phyloP scores from a whole-genome alignment of 2,113 vertebrate genomes.

The Lethenteron reissneri region DNA sequence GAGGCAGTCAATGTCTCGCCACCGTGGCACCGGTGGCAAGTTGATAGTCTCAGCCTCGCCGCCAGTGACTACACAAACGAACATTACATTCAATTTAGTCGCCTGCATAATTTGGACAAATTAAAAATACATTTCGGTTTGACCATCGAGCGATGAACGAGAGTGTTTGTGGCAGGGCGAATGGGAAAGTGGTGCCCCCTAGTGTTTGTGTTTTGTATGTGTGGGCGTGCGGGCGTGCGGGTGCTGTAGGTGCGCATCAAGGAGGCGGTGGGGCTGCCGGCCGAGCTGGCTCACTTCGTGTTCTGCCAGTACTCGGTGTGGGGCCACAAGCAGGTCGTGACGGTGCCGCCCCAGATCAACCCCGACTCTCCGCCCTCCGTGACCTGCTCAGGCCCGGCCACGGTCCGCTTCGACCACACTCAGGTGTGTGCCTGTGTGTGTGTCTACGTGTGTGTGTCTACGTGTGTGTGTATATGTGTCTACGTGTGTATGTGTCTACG shows the following conservation, averaged over 20 bases:
- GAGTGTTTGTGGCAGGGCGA: too few species aligned
- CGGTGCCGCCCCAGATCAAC: constrained; percentile 74
- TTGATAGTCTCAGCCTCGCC: too few species aligned
- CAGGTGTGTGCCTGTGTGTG: neutral
- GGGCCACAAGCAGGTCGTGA: constrained; percentile 56
- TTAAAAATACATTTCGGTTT: too few species aligned
- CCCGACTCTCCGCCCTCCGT: constrained; percentile 26
- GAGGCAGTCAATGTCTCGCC: too few species aligned
- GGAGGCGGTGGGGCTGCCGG: constrained; percentile 69
- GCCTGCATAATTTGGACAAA: too few species aligned
- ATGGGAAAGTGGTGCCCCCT: neutral
- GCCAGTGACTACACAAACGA: too few species aligned
- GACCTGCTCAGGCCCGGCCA: neutral
- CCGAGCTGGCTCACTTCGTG: constrained; percentile 87
- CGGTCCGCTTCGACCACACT: neutral
- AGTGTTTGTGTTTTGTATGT: neutral
- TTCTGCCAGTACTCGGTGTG: constrained; percentile 96
- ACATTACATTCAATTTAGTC: too few species aligned
- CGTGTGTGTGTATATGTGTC: neutral
- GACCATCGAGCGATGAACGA: too few species aligned
- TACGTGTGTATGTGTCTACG: neutral
- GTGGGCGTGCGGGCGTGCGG: neutral
- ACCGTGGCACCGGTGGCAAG: too few species aligned
- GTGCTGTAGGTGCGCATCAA: constrained; percentile 61
- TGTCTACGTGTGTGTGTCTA: neutral